A percentile compares a stretch with the other conserved stretches of the same genome.
Conservation (phyloP, 2,888 invertebrate genomes). For the Parascotia fuliginaria region DNA sequence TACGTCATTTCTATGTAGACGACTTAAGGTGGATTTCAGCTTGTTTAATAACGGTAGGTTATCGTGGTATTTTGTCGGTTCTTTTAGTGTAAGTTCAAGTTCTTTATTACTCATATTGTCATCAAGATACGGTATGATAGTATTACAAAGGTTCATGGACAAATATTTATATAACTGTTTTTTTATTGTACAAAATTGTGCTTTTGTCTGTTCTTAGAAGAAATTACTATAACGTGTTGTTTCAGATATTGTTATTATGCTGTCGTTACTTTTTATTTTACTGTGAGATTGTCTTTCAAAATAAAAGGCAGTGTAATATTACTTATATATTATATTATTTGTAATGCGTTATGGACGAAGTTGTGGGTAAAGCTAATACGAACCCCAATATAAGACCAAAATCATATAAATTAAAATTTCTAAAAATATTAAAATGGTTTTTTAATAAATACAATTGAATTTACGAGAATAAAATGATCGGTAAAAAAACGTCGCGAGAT, state of each 20-base stretch:
- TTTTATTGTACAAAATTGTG: constrained; percentile 52
- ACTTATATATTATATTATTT: too few species aligned
- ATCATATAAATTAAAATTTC: too few species aligned
- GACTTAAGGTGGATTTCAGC: constrained; percentile 44
- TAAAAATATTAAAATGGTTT: too few species aligned
- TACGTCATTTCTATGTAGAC: constrained; percentile 28
- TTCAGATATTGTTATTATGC: neutral
- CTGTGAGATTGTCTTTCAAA: neutral
- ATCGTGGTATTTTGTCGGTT: constrained; percentile 26
- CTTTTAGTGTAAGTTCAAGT: constrained; percentile 58
- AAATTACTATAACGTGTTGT: constrained; percentile 20
- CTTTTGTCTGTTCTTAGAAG: constrained; percentile 33
- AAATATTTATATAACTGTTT: constrained; percentile 47
- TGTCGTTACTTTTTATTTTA: neutral
- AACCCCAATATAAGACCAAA: too few species aligned
- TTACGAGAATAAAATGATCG: too few species aligned
- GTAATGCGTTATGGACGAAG: too few species aligned
- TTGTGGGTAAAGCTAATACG: too few species aligned
- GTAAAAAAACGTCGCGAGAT: too few species aligned
- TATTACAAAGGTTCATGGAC: constrained; percentile 68
- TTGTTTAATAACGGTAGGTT: constrained; percentile 1
- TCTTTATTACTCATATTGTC: constrained; percentile 74
- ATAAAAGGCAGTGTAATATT: neutral
- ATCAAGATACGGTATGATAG: constrained; percentile 69
- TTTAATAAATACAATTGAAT: too few species aligned